Evolutionary conservation across 1,140 invertebrate species (phyloP).

Genomic region (Marisa cornuarietis): DNA sequence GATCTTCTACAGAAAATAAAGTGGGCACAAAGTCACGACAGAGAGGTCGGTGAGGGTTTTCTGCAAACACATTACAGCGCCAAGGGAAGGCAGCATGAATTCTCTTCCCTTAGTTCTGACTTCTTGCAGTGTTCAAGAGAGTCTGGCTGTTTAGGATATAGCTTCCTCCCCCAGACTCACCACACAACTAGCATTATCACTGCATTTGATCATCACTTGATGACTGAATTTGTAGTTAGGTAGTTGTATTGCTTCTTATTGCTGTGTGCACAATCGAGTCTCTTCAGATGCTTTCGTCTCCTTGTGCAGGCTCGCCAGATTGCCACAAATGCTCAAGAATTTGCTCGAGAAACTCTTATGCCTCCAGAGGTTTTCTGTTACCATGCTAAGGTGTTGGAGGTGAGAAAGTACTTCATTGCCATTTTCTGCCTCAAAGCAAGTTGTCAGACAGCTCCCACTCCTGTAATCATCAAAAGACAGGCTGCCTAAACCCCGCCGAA

Average conservation of each 20-base stretch:
- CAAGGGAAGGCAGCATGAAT: neutral
- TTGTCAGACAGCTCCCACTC: too few species aligned
- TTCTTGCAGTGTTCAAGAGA: too few species aligned
- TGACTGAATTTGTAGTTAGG: neutral
- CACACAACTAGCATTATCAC: too few species aligned
- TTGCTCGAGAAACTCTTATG: conserved; percentile 81
- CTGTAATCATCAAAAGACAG: too few species aligned
- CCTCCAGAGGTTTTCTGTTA: conserved; percentile 92
- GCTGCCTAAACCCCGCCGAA: too few species aligned
- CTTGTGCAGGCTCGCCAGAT: conserved; percentile 73
- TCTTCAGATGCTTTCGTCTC: conserved; percentile 23
- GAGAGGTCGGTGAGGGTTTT: conserved; percentile 62
- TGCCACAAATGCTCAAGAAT: conserved; percentile 76
- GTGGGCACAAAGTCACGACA: conserved; percentile 85
- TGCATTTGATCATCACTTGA: neutral
- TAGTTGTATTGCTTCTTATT: too few species aligned
- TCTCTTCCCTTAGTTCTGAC: too few species aligned
- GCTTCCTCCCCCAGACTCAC: too few species aligned
- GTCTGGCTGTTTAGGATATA: too few species aligned
- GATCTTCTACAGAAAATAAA: conserved; percentile 82
- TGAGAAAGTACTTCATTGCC: conserved; percentile 28
- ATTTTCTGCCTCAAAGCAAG: too few species aligned
- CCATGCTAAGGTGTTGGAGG: conserved; percentile 80
- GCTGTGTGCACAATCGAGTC: too few species aligned
- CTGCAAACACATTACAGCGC: too few species aligned